Percentiles rank a stretch among this genome's conserved stretches.
Evolutionary conservation across 2,797 vertebrate genomes (phyloP).

Genomic region (Xyrichtys novacula): DNA sequence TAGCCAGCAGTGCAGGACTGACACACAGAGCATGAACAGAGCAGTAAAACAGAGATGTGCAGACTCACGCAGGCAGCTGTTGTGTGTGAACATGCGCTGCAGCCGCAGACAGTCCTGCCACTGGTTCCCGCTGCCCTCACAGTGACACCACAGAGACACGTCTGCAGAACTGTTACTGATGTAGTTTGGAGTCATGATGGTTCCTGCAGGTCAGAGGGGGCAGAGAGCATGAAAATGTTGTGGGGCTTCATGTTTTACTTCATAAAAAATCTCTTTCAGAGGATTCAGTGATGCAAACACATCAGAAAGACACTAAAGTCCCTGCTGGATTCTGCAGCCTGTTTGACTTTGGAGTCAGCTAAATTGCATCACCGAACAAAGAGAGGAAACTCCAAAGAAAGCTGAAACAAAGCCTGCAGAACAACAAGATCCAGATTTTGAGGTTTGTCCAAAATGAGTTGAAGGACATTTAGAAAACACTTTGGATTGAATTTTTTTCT

Average conservation of each 20-base stretch:
- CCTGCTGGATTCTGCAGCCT: neutral
- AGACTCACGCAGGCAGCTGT: conserved; percentile 93
- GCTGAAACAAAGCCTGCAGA: conserved; percentile 12
- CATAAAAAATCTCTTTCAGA: neutral
- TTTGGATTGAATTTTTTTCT: neutral
- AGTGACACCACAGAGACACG: conserved; percentile 93
- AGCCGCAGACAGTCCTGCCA: conserved; percentile 92
- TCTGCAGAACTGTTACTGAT: conserved; percentile 90
- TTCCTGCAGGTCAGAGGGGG: conserved; percentile 82
- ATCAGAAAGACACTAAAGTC: neutral
- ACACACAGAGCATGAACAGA: neutral
- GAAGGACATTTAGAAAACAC: conserved; percentile 14
- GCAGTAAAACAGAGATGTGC: neutral
- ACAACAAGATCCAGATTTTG: conserved; percentile 13
- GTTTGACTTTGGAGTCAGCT: conserved; percentile 15
- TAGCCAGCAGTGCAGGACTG: neutral
- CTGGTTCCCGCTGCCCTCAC: conserved; percentile 93
- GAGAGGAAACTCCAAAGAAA: conserved; percentile 6
- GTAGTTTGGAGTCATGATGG: conserved; percentile 96
- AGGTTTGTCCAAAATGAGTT: neutral
- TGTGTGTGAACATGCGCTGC: conserved; percentile 90
- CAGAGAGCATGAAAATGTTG: conserved; percentile 10
- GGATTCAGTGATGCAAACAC: neutral
- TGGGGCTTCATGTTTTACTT: neutral
- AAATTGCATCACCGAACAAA: conserved; percentile 4